Evolutionary conservation across 1,140 invertebrate genomes (phyloP).

Genomic region (Trypoxylus dichotomus): DNA sequence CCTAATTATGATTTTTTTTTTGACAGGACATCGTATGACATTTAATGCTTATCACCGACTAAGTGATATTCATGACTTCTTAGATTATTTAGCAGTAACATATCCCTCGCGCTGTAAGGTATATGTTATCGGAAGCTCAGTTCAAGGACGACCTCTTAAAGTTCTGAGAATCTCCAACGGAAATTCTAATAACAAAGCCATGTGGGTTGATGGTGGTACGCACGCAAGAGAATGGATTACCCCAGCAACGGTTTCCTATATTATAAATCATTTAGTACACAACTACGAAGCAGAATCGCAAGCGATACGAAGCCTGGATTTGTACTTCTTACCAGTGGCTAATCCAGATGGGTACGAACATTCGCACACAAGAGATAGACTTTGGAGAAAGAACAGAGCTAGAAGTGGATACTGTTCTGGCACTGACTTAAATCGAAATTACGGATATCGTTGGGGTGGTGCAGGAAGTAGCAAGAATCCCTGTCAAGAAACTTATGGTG

Average conservation of each 20-base stretch:
- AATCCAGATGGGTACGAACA: constrained; percentile 91
- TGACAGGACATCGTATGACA: constrained; percentile 74
- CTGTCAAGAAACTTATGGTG: constrained; percentile 89
- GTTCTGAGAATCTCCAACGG: constrained; percentile 70
- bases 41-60: constrained; percentile 79
- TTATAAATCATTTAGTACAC: constrained; percentile 78
- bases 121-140: constrained; percentile 73
- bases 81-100: constrained; percentile 72
- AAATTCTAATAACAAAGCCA: constrained; percentile 60
- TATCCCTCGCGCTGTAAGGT: constrained; percentile 72
- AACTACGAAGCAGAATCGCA: constrained; percentile 68
- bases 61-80: constrained; percentile 70
- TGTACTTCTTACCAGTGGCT: constrained; percentile 78
- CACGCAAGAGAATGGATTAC: constrained; percentile 93
- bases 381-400: constrained; percentile 83
- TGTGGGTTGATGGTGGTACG: constrained; percentile 76
- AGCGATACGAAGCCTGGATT: constrained; percentile 76
- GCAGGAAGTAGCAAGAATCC: constrained; percentile 84
- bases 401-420: constrained; percentile 66
- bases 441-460: constrained; percentile 77
- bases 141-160: constrained; percentile 74
- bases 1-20: not conserved
- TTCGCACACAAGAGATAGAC: constrained; percentile 70
- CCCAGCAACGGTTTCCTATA: constrained; percentile 80
- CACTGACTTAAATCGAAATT: constrained; percentile 82